Base-by-base conservation (phyloP, 1,140 invertebrate species). In the Apolygus lucorum region DNA sequence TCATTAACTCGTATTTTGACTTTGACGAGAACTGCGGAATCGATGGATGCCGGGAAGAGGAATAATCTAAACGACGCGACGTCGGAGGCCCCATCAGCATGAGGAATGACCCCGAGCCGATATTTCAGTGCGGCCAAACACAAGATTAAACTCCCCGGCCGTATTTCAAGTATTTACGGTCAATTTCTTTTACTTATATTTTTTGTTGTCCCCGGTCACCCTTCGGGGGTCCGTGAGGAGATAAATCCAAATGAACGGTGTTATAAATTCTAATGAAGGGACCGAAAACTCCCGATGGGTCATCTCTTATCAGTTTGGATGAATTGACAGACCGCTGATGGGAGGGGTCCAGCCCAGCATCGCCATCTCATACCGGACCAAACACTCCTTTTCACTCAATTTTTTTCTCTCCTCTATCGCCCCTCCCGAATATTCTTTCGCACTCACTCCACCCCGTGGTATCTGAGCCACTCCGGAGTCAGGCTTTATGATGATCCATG, bases 181-280 rank as follows among this genome's bases (percentile, higher is more conserved):
- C 54, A 24, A 59, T 59, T 59, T 24, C 54, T 59, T 59, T 59
- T 59, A 59, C 54, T 59, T 59, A 59, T 59, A 59, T 59, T 59
- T 59, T 59, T 59, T 21, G 4, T n/a, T n/a, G 22, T 59, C 54
- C 22, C 54, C 22, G 8, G 4, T 4, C 54, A 4, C 8, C 54
- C 13, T 59, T 59, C 54, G 13, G 22, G 22, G n/a, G n/a, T n/a
- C n/a, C 54, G 11, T 4, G 13, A 59, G 13, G 54, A 59, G 54
- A 59, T 59, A 59, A 59, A 59, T 59, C 54, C 54, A 21, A 59
- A 59, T 59, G 54, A 59, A 59, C 54, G 54, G 13, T 21, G 54
- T 59, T 59, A 59, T 59, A 59, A 59, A 59, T 59, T 59, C 54
- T 24, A 59, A 59, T 59, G 54, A 59, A 59, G 22, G 22, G 54